A percentile compares a stretch with the other conserved stretches of the same genome.
Conservation (phyloP, 2,888 invertebrate species). For the Watsonalla binaria region DNA sequence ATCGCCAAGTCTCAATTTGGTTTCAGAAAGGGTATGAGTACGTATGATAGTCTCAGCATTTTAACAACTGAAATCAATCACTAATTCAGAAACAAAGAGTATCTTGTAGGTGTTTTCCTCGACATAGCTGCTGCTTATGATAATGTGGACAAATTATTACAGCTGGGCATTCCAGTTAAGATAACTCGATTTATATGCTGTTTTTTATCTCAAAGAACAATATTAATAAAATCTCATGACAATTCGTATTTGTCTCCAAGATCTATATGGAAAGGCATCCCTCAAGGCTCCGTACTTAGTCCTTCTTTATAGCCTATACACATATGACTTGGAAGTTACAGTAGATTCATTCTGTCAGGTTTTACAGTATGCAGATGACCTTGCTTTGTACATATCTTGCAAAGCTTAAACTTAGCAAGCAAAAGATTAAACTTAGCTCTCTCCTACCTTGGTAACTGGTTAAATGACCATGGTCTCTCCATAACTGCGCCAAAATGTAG, state of each 20-base stretch:
- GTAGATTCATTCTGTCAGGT: slow-evolving; percentile 4
- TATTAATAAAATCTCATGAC: slow-evolving; percentile 5
- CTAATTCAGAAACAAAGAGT: slow-evolving; percentile 12
- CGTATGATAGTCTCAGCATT: slow-evolving; percentile 24
- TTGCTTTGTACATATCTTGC: slow-evolving; percentile 5
- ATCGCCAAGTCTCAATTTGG: slow-evolving; percentile 18
- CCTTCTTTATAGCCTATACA: slow-evolving; percentile 15
- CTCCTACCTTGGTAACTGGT: no score
- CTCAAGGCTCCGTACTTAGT: slow-evolving; percentile 16
- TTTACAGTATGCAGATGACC: slow-evolving; percentile 16
- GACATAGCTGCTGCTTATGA: slow-evolving; percentile 27
- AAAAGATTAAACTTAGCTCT: background rate
- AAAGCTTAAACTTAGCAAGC: slow-evolving; percentile 4
- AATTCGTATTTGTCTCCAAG: slow-evolving; percentile 2
- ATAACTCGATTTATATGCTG: slow-evolving; percentile 13
- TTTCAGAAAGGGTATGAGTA: no score
- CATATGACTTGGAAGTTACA: slow-evolving; percentile 5
- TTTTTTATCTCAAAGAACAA: slow-evolving; percentile 8
- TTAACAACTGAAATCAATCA: slow-evolving; percentile 16
- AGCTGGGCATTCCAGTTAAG: slow-evolving; percentile 20
- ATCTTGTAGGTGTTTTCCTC: slow-evolving; percentile 17
- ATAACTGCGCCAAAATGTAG: slow-evolving; percentile 5
- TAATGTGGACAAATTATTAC: slow-evolving; percentile 18
- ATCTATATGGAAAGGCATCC: slow-evolving; percentile 14
- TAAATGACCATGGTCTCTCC: slow-evolving; percentile 4